phyloP scores from a whole-genome alignment of 1,140 invertebrate species.

The Chionoecetes opilio region DNA sequence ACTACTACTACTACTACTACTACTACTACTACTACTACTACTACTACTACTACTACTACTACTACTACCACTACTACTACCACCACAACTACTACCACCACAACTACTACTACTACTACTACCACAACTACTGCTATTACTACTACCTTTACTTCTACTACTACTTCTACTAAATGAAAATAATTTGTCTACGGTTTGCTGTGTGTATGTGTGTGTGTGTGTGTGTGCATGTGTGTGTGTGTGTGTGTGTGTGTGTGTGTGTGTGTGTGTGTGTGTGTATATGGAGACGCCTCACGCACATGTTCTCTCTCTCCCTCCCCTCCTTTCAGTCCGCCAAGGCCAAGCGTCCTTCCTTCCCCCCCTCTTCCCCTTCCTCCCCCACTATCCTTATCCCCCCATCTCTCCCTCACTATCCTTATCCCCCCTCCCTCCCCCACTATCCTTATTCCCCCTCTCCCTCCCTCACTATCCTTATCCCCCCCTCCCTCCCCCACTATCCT shows the following conservation, averaged over 20 bases:
- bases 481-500: too few relatives aligned
- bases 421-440: not conserved
- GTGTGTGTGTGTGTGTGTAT: not conserved
- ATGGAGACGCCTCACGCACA: not conserved
- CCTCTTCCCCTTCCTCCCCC: too few relatives aligned
- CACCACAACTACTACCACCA: conserved; percentile 3
- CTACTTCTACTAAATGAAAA: not conserved
- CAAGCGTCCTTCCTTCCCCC: too few relatives aligned
- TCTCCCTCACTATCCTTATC: too few relatives aligned
- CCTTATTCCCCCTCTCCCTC: too few relatives aligned
- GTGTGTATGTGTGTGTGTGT: not conserved
- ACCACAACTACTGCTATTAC: not conserved
- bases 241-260: conserved; percentile 7
- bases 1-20: too few relatives aligned
- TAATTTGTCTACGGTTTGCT: not conserved
- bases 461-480: too few relatives aligned
- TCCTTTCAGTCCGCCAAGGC: not conserved
- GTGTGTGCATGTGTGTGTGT: not conserved
- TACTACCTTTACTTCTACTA: not conserved
- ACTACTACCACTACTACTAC: not conserved
- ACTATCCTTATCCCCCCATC: too few relatives aligned
- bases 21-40: conserved; percentile 12
- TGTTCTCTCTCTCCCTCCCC: not conserved
- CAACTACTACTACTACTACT: not conserved
- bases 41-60: conserved; percentile 29